Conservation (phyloP, 1,140 invertebrate genomes). For the Temnothorax curvispinosus region DNA sequence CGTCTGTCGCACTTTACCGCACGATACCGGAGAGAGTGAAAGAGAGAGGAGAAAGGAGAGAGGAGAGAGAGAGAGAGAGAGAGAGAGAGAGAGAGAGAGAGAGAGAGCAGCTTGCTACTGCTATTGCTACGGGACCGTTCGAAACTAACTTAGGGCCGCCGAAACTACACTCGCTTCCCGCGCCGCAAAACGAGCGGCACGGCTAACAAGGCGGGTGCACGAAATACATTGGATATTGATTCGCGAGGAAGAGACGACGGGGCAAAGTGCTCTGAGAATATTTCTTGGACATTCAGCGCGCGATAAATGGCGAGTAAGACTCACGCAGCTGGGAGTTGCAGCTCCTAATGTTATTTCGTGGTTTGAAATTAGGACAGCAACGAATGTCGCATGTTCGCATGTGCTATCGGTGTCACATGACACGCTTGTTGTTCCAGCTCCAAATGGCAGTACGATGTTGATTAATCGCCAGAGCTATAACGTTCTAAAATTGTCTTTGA, state of each 20-base stretch:
- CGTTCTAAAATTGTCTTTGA: neutral
- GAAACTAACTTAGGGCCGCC: slow-evolving; percentile 69
- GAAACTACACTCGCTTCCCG: slow-evolving; percentile 69
- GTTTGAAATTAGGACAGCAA: neutral
- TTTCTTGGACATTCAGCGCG: slow-evolving; percentile 3
- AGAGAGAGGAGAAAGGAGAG: slow-evolving; percentile 44
- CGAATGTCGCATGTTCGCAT: neutral
- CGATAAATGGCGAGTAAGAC: neutral
- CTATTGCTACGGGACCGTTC: slow-evolving; percentile 68
- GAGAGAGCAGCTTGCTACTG: slow-evolving; percentile 56
- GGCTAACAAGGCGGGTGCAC: slow-evolving; percentile 67
- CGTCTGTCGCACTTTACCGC: slow-evolving; percentile 68
- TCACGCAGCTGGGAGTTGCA: neutral
- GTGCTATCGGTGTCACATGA: neutral
- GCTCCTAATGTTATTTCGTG: neutral
- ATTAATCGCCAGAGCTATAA: neutral
- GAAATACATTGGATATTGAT: slow-evolving; percentile 69
- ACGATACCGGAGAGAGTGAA: slow-evolving; percentile 59
- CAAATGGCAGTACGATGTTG: neutral
- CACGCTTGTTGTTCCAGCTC: neutral
- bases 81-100: slow-evolving; percentile 63
- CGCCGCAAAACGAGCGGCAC: slow-evolving; percentile 67
- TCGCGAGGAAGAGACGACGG: slow-evolving; percentile 44
- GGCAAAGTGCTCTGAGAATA: slow-evolving; percentile 28
- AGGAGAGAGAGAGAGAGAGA: slow-evolving; percentile 59